Evolutionary conservation across 2,113 vertebrate genomes (phyloP).

Genomic region (Phalacrocorax brasilianus): DNA sequence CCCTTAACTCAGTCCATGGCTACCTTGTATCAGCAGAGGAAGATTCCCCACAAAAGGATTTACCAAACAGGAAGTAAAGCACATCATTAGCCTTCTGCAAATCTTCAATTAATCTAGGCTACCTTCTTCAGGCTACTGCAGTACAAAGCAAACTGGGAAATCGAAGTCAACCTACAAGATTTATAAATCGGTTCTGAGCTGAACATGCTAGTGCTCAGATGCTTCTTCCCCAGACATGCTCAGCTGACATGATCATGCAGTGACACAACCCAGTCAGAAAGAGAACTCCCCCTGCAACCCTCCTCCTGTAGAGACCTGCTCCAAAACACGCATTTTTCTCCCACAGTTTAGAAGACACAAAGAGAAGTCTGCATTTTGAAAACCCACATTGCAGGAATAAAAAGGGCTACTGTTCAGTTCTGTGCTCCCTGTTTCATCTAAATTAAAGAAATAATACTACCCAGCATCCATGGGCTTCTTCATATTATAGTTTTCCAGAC

Average conservation of each 20-base stretch:
- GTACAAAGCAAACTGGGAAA: not conserved
- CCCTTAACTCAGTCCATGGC: not conserved
- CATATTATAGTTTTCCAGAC: not conserved
- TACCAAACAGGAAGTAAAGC: not conserved
- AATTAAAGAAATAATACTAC: not conserved
- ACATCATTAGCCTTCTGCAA: not conserved
- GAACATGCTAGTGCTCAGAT: not conserved
- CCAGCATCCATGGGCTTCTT: not conserved
- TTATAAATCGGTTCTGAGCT: not conserved
- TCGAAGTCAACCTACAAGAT: not conserved
- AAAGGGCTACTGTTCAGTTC: not conserved
- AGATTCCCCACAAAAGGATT: not conserved
- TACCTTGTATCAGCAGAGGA: not conserved
- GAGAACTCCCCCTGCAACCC: fast-evolving
- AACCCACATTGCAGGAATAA: not conserved
- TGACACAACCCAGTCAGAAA: not conserved
- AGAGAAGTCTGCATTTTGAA: not conserved
- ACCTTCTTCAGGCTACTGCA: not conserved
- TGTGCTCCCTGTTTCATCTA: not conserved
- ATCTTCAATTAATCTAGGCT: not conserved
- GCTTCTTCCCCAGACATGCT: not conserved
- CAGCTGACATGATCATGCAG: not conserved
- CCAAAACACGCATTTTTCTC: not conserved
- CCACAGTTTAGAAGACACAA: not conserved
- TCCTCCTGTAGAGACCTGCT: not conserved